Conservation (phyloP, 2,888 invertebrate genomes). For the Zonitis immaculata region DNA sequence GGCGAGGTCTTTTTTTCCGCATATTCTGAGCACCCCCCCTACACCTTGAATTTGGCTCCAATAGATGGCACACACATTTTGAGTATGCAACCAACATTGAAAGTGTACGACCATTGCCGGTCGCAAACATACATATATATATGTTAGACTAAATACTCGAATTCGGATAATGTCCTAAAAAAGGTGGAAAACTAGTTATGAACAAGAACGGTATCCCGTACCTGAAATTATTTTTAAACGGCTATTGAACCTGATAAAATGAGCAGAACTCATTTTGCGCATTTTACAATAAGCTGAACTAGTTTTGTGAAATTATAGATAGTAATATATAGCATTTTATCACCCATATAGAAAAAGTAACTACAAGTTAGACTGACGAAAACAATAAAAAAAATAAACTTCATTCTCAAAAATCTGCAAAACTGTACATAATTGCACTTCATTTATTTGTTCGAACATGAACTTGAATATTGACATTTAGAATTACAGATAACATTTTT, state of each 20-base stretch:
- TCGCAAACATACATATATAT: too few relatives aligned
- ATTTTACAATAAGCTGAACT: background rate
- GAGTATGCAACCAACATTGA: too few relatives aligned
- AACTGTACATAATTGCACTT: background rate
- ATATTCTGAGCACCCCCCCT: too few relatives aligned
- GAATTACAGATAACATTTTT: conserved; percentile 14
- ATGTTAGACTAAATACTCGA: too few relatives aligned
- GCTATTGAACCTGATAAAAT: background rate
- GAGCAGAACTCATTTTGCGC: background rate
- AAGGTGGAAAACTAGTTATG: background rate
- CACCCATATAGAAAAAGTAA: background rate
- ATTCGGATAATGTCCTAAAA: background rate
- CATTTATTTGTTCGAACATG: conserved; percentile 10
- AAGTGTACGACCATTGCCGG: too few relatives aligned
- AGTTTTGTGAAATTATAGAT: background rate
- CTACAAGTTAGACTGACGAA: background rate
- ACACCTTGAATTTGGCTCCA: too few relatives aligned
- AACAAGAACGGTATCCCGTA: background rate
- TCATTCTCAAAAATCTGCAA: background rate
- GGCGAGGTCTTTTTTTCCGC: too few relatives aligned
- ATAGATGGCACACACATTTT: too few relatives aligned
- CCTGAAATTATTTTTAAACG: background rate
- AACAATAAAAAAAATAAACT: background rate
- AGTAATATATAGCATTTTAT: background rate
- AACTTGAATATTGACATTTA: conserved; percentile 12